Evolutionary conservation across 1,140 invertebrate species (phyloP), one percentile per base, ranked within the genome.

Genomic region (Ips nitidus): DNA sequence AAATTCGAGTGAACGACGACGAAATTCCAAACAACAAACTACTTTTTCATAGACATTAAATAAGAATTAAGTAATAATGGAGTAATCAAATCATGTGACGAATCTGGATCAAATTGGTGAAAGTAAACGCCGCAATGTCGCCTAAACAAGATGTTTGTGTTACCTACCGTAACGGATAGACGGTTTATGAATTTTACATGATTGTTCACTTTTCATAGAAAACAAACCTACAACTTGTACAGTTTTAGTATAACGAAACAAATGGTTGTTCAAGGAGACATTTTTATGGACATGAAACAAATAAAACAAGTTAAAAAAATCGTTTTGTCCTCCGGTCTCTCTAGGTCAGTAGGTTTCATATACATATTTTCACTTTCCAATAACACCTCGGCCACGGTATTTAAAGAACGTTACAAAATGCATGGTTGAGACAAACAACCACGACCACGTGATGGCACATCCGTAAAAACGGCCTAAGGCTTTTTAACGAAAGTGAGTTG

Each of bases 61-160:
- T 63, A 63, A 63, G 2, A 63, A 63, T 63, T 63, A 63, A 63
- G 61, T 63, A 63, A 63, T 45, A 60, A 60, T 60, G 36, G 7
- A 37, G 61, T 52, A 63, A 63, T 40, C 6, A 45, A 63, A 52
- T 39, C 38, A 63, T 63, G 61, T 52, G 61, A 41, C 50, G 50
- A 52, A 63, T 52, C 50, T 52, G 50, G 50, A 63, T 63, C 61
- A 63, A 63, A 63, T 63, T 52, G 61, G 61, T 63, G 61, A 63
- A 63, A 63, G 61, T 63, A 52, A 36, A 45, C 45, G 41, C 58
- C 3, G 47, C 38, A 63, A 63, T 52, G 61, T 61, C 37, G 59
- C 47, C 2, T 47, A 61, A 61, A 61, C 47, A n/a, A 45, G 59
- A 61, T 45, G 37, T 61, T 61, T 45, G 41, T 61, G 59, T 38